Evolutionary conservation across 2,888 invertebrate genomes (phyloP), one percentile per base, ranked within the genome.

Genomic region (Macrosiphum euphorbiae): DNA sequence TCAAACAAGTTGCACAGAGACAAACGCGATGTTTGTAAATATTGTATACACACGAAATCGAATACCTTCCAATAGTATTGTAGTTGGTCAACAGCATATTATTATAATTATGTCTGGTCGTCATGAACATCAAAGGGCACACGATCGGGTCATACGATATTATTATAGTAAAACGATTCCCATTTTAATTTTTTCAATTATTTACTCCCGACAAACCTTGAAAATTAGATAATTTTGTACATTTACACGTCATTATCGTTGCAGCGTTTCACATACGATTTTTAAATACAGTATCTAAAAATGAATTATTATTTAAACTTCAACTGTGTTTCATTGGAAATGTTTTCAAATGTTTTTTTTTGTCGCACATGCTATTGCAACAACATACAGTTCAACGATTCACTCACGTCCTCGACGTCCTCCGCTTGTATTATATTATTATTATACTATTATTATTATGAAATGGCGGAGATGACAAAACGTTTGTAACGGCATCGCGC

Each of bases 391-490:
- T 13, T 61, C n/a, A 44, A 58, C 44, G 44, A 89, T 78, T 89
- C 86, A 26, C 44, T 47, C 47, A 86, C 86, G 44, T 86, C 47
- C 86, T 13, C 35, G 20, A 55, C 55, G 52, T 78, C 20, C 35
- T 35, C 8, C 20, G 35, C 35, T 35, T 35, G 20, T 35, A 35
- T 78, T 8, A 78, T 78, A 78, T 78, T 78, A 78, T n/a, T 58
- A 58, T 58, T 58, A 58, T 67, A 67, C n/a, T 67, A 67, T 67
- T 67, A 67, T n/a, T 67, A 67, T 35, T 35, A 78, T 35, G 35
- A 78, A 78, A 78, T 44, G 24, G 52, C 20, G 84, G 55, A 35
- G 50, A 91, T 91, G 91, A 91, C 91, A 85, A 91, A 91, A 91
- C 91, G 91, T 58, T 85, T 91, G 44, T 47, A 91, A 55, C 26